phyloP scores from a whole-genome alignment of 2,113 vertebrate genomes.

The Zosterops lateralis region DNA sequence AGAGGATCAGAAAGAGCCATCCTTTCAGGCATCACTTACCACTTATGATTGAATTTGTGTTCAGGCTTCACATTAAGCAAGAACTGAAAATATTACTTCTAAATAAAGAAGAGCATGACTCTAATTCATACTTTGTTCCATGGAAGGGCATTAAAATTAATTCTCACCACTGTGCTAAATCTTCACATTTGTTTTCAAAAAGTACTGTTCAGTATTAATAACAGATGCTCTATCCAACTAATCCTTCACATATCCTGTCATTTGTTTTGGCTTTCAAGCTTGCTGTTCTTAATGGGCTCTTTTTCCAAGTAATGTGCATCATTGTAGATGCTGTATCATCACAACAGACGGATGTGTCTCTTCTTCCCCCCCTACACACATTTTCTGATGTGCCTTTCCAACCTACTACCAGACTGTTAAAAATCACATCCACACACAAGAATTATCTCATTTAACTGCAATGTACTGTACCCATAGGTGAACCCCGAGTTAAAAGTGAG shows the following conservation, averaged over 20 bases:
- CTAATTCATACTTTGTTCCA: background rate
- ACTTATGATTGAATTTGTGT: background rate
- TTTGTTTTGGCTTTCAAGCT: constrained; percentile 43
- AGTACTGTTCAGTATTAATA: constrained; percentile 26
- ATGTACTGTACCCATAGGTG: background rate
- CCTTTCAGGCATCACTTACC: background rate
- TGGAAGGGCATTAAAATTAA: constrained; percentile 36
- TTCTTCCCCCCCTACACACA: background rate
- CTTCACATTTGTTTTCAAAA: constrained; percentile 26
- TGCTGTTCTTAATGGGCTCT: constrained; percentile 17
- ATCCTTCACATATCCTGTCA: constrained; percentile 42
- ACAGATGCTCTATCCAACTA: constrained; percentile 24
- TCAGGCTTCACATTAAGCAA: constrained; percentile 13
- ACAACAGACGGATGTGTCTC: background rate
- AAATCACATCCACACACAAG: background rate
- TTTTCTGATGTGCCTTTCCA: background rate
- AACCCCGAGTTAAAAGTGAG: background rate
- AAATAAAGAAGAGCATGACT: constrained; percentile 13
- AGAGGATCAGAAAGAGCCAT: background rate
- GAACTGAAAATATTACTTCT: constrained; percentile 12
- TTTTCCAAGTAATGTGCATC: background rate
- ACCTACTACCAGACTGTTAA: background rate
- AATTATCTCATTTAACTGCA: background rate
- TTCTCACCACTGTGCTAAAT: background rate
- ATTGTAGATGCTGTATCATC: background rate